Conservation (phyloP, 2,888 invertebrate genomes). For the Platycheirus rosarum region DNA sequence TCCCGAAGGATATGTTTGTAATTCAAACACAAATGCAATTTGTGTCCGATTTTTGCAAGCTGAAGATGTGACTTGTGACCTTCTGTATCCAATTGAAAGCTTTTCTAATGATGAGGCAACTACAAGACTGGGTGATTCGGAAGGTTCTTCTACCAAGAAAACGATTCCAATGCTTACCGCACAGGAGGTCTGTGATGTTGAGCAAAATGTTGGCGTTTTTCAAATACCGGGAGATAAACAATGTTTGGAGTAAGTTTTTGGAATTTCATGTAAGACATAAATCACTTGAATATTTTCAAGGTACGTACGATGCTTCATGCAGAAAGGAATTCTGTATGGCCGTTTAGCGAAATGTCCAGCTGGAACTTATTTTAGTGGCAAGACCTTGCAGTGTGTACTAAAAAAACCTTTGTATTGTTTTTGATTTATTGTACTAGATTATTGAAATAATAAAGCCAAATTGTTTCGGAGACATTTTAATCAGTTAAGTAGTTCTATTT, state of each 20-base stretch:
- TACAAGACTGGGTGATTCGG: neutral
- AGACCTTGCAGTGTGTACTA: slow-evolving; percentile 75
- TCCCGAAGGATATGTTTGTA: slow-evolving; percentile 77
- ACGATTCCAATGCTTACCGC: slow-evolving; percentile 71
- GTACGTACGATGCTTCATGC: slow-evolving; percentile 77
- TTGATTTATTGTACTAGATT: too few relatives aligned
- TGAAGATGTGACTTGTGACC: slow-evolving; percentile 77
- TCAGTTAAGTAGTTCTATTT: too few relatives aligned
- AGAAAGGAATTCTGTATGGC: slow-evolving; percentile 75
- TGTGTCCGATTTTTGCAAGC: slow-evolving; percentile 75
- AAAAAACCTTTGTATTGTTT: slow-evolving; percentile 76
- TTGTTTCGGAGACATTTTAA: too few relatives aligned
- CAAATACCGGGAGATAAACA: slow-evolving; percentile 77
- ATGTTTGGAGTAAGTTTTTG: slow-evolving; percentile 77
- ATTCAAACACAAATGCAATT: slow-evolving; percentile 77
- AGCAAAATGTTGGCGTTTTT: slow-evolving; percentile 76
- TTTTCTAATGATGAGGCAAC: slow-evolving; percentile 20
- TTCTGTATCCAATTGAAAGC: slow-evolving; percentile 73
- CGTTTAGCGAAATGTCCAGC: slow-evolving; percentile 75
- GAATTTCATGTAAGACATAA: too few relatives aligned
- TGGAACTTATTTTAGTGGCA: slow-evolving; percentile 75
- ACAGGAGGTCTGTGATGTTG: slow-evolving; percentile 75
- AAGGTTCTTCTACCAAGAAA: neutral
- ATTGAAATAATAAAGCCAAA: too few relatives aligned
- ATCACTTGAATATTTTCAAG: slow-evolving; percentile 64